Percentiles rank a stretch among this genome's conserved stretches.
These are phyloP conservation scores for Calycopis cecrops DNA, from an alignment of 1,140 invertebrate genomes.

Conservation along the genomic window DNA sequence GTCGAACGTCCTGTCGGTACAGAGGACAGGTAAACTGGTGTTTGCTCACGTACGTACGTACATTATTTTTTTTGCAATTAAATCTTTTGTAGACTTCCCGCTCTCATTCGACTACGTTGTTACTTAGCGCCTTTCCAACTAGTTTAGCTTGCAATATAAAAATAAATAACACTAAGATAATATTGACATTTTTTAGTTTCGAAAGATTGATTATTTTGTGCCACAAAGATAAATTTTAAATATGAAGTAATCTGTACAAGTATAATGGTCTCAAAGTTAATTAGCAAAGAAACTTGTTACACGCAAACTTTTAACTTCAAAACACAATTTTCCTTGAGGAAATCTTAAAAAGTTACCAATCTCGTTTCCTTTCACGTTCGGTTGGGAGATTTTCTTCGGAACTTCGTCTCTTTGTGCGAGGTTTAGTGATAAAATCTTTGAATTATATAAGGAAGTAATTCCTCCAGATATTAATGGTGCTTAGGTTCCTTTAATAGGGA, in stretches of 20 bases:
- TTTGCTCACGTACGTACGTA: too few relatives aligned
- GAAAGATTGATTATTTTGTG: too few relatives aligned
- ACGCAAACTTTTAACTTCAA: conserved; percentile 11
- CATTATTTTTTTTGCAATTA: too few relatives aligned
- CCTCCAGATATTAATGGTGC: not conserved
- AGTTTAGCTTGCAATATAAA: too few relatives aligned
- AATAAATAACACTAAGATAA: too few relatives aligned
- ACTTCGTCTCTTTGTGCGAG: conserved; percentile 4
- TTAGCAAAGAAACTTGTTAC: conserved; percentile 10
- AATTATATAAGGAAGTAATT: conserved; percentile 5
- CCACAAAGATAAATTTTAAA: not conserved
- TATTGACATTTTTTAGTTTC: too few relatives aligned
- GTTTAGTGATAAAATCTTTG: conserved; percentile 2
- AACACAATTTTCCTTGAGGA: conserved; percentile 11
- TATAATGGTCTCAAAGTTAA: conserved; percentile 4
- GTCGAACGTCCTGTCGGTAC: too few relatives aligned
- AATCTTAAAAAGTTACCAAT: conserved; percentile 11
- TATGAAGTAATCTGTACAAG: not conserved
- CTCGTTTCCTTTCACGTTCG: conserved; percentile 7
- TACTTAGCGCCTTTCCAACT: too few relatives aligned
- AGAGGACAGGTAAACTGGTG: too few relatives aligned
- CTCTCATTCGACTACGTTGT: too few relatives aligned
- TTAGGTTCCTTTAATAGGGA: not conserved
- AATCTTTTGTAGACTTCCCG: too few relatives aligned
- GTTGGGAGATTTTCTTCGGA: conserved; percentile 7